Evolutionary conservation across 23 tunicate species (phyloP).

Genomic region (Ascidia mentula): DNA sequence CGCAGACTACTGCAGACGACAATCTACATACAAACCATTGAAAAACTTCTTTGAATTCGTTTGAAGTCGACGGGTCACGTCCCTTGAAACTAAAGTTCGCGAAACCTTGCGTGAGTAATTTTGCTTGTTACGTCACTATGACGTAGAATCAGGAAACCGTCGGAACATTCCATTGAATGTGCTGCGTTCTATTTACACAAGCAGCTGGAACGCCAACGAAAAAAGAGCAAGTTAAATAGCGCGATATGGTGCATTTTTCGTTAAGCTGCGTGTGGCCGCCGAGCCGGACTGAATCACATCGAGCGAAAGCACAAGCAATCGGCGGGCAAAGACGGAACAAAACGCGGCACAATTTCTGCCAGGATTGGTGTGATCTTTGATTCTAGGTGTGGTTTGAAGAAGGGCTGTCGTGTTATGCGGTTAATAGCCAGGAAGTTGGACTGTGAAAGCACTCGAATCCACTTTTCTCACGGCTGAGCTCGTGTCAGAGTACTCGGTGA

Average conservation of each 20-base stretch:
- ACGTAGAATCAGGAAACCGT: constrained; percentile 3
- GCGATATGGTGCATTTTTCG: constrained; percentile 6
- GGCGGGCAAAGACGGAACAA: background rate
- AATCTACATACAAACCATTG: no score
- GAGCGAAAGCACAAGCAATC: background rate
- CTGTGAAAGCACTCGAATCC: constrained; percentile 9
- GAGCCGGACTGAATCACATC: background rate
- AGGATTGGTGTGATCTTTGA: background rate
- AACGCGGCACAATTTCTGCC: background rate
- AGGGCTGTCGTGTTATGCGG: background rate
- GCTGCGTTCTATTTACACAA: constrained; percentile 1
- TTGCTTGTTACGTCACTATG: background rate
- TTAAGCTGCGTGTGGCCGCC: background rate
- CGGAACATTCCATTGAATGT: constrained; percentile 6
- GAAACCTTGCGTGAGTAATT: background rate
- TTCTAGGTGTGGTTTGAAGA: background rate
- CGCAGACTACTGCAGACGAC: no score
- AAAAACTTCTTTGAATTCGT: background rate
- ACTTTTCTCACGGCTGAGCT: constrained; percentile 3
- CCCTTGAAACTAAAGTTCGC: background rate
- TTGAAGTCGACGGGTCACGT: constrained; percentile 2
- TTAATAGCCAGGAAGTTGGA: constrained; percentile 1
- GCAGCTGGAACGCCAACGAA: constrained; percentile 3
- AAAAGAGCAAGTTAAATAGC: constrained; percentile 11
- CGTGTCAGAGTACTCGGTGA: constrained; percentile 2